Evolutionary conservation across 2,797 vertebrate species (phyloP).

Genomic region (Acridotheres tristis): DNA sequence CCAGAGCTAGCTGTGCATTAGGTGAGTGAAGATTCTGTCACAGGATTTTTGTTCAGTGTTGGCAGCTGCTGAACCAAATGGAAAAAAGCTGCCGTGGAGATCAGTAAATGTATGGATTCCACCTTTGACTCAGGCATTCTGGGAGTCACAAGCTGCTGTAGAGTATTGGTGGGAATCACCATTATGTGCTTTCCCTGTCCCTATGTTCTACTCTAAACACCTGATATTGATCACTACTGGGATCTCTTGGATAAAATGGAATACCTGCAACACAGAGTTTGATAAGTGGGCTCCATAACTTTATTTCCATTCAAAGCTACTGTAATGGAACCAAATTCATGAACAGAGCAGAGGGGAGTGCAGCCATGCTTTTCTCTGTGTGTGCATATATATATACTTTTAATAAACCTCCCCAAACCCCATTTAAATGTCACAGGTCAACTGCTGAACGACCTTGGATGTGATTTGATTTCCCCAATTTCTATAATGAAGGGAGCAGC

Average conservation of each 20-base stretch:
- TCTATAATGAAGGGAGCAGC: not conserved
- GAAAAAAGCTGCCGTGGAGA: conserved; percentile 18
- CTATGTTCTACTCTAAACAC: not conserved
- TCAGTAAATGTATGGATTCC: not conserved
- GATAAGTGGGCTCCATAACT: not conserved
- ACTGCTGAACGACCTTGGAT: not conserved
- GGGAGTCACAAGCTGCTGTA: not conserved
- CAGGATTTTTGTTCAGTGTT: not conserved
- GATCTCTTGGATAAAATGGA: not conserved
- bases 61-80: not conserved
- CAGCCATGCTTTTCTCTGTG: not conserved
- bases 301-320: not conserved
- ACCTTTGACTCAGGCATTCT: not conserved
- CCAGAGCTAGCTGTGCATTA: not conserved
- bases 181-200: not conserved
- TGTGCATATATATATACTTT: rapidly evolving
- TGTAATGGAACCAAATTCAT: not conserved
- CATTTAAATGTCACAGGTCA: not conserved
- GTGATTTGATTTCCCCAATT: not conserved
- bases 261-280: not conserved
- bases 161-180: not conserved
- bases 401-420: not conserved
- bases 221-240: not conserved
- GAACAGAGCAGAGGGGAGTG: not conserved
- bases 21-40: not conserved